Conservation (phyloP, 2,888 invertebrate species). For the Sminthurides aquaticus region DNA sequence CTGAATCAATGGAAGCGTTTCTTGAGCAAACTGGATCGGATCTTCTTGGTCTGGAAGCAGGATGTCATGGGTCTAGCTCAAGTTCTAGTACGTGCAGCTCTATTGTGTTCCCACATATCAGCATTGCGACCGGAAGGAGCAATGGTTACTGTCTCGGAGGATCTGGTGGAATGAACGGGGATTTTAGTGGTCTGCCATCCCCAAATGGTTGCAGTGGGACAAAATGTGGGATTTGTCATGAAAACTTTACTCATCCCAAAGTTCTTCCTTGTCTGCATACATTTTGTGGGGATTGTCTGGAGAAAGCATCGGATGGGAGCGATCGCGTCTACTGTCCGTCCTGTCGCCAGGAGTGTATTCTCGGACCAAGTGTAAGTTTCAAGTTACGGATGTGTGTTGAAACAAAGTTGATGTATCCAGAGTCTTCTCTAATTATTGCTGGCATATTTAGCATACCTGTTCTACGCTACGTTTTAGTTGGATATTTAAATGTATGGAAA, state of each 20-base stretch:
- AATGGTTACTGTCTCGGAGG: conserved; percentile 45
- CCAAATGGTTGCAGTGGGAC: conserved; percentile 38
- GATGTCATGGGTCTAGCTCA: conserved; percentile 69
- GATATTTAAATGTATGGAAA: no score
- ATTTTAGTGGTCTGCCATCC: conserved; percentile 36
- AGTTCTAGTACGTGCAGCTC: conserved; percentile 59
- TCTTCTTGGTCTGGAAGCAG: conserved; percentile 55
- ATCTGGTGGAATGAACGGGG: conserved; percentile 20
- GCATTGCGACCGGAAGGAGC: conserved; percentile 48
- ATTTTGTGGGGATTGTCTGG: conserved; percentile 74
- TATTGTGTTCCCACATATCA: conserved; percentile 41
- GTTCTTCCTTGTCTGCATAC: conserved; percentile 74
- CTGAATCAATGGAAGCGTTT: conserved; percentile 83
- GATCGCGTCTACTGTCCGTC: conserved; percentile 69
- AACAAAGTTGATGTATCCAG: not conserved
- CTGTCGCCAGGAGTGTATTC: conserved; percentile 53
- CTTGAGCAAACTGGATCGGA: conserved; percentile 72
- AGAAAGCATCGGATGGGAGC: conserved; percentile 60
- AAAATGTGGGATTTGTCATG: conserved; percentile 65
- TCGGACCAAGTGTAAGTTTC: conserved; percentile 19
- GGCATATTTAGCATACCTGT: no score
- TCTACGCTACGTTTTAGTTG: no score
- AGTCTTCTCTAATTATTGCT: no score
- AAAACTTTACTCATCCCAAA: conserved; percentile 65
- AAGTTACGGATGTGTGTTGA: not conserved